Evolutionary conservation across 2,113 vertebrate species (phyloP).

Genomic region (Dasyprocta punctata): DNA sequence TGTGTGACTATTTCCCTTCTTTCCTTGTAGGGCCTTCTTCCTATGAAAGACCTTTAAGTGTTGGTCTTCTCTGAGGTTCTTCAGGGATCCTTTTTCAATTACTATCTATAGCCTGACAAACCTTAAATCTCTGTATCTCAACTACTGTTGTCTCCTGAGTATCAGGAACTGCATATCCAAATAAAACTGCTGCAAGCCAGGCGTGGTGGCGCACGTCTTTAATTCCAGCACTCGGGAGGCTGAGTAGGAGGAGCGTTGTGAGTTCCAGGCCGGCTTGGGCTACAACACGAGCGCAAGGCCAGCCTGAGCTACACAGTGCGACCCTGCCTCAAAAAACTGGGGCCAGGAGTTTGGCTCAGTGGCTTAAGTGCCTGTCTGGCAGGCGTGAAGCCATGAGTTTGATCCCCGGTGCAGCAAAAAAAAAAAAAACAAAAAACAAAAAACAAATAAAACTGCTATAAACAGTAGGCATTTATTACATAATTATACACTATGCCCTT

Average conservation of each 20-base stretch:
- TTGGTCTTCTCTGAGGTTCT: neutral
- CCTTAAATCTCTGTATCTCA: conserved; percentile 19
- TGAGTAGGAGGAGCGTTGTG: too few species aligned
- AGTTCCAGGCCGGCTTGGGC: too few species aligned
- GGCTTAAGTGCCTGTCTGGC: too few species aligned
- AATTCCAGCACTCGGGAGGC: too few species aligned
- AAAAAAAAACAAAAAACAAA: too few species aligned
- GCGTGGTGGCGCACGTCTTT: too few species aligned
- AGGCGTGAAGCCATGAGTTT: too few species aligned
- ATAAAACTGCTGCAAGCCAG: neutral
- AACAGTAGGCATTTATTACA: neutral
- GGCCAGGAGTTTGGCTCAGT: too few species aligned
- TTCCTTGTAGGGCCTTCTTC: conserved; percentile 1
- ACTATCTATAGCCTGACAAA: neutral
- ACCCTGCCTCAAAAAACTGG: too few species aligned
- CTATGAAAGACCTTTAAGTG: conserved; percentile 24
- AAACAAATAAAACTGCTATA: neutral
- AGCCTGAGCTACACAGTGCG: too few species aligned
- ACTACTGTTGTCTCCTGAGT: neutral
- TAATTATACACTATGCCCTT: neutral
- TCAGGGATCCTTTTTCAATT: neutral
- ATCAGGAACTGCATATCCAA: conserved; percentile 4
- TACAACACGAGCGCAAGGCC: too few species aligned
- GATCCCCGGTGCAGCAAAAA: too few species aligned
- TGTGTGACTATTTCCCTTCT: neutral